These are phyloP conservation scores for Esox lucius DNA, from an alignment of 2,797 vertebrate species.

Conservation along the genomic window DNA sequence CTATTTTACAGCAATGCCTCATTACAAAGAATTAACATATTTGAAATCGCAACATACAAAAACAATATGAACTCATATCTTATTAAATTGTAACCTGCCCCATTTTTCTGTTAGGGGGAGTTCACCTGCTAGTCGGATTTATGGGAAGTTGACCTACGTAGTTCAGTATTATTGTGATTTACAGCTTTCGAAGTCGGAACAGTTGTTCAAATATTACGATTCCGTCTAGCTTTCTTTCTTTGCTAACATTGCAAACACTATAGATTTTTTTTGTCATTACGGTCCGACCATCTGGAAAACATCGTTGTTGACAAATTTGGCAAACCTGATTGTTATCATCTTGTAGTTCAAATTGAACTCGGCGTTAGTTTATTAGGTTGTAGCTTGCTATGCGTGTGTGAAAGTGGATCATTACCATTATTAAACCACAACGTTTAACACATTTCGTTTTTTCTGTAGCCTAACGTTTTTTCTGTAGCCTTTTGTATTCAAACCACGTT, in stretches of 20 bases:
- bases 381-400: background rate
- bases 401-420: background rate
- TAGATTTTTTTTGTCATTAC: too few relatives aligned
- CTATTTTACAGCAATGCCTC: conserved; percentile 31
- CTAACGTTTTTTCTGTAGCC: background rate
- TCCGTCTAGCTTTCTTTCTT: too few relatives aligned
- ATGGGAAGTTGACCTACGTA: background rate
- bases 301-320: too few relatives aligned
- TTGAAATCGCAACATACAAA: background rate
- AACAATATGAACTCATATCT: background rate
- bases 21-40: background rate
- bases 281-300: too few relatives aligned
- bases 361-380: too few relatives aligned
- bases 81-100: background rate
- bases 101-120: background rate
- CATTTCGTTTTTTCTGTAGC: background rate
- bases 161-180: too few relatives aligned
- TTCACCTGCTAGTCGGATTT: too few relatives aligned
- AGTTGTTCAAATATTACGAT: too few relatives aligned
- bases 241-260: too few relatives aligned
- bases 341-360: too few relatives aligned
- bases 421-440: background rate
- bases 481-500: background rate
- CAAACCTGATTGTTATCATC: too few relatives aligned
- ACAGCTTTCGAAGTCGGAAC: too few relatives aligned